Conservation (phyloP, 2,113 vertebrate genomes). For the Anarrhichthys ocellatus region DNA sequence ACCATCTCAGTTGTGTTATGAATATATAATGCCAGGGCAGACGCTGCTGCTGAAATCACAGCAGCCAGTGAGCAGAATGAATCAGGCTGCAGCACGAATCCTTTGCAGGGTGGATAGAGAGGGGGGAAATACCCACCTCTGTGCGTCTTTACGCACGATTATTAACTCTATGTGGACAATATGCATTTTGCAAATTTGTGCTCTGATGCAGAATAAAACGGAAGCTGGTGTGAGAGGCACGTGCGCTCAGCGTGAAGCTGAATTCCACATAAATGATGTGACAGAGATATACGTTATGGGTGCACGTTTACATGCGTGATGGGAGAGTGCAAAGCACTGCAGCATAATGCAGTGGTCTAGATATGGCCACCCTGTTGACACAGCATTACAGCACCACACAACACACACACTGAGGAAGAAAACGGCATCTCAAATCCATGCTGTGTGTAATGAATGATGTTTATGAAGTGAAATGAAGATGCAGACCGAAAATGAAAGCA, state of each 20-base stretch:
- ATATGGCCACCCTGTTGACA: constrained; percentile 66
- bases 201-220: not conserved
- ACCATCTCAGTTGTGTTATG: constrained; percentile 71
- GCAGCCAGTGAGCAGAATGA: not conserved
- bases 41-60: constrained; percentile 38
- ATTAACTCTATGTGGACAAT: not conserved
- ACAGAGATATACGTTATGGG: not conserved
- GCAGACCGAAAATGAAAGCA: constrained; percentile 34
- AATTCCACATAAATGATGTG: not conserved
- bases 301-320: constrained; percentile 35
- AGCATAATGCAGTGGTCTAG: constrained; percentile 75
- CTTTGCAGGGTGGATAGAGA: not conserved
- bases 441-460: constrained; percentile 26
- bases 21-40: constrained; percentile 68
- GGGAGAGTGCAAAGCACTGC: constrained; percentile 65
- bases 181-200: not conserved
- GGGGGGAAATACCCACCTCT: not conserved
- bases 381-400: constrained; percentile 60
- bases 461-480: constrained; percentile 29
- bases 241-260: not conserved
- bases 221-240: not conserved
- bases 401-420: constrained; percentile 5
- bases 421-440: constrained; percentile 26
- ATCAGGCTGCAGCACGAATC: constrained; percentile 24
- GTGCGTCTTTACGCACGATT: constrained; percentile 18